Evolutionary conservation across 2,113 vertebrate genomes (phyloP), one percentile per base, ranked within the genome.

Genomic region (Scophthalmus maximus): DNA sequence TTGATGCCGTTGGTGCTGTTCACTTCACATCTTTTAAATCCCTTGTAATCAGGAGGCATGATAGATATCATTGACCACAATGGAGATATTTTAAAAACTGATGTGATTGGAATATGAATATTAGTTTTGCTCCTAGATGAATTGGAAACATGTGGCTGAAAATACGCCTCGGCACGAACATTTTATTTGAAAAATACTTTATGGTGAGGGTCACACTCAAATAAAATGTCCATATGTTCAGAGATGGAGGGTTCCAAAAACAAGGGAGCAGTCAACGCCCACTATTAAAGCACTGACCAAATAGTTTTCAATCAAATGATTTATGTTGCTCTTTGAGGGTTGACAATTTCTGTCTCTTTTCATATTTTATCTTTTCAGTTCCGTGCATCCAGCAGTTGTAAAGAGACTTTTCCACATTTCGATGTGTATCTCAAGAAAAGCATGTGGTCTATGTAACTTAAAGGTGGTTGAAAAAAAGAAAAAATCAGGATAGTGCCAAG

Each of bases 191-290:
- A 15, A n/a, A n/a, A n/a, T n/a, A n/a, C n/a, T n/a, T n/a, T n/a
- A n/a, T 27, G 12, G 4, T 15, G 11, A 42, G 44, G 42, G 58
- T 76, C 55, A 57, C 50, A 46, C 17, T 27, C 27, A 61, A 73
- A 65, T 77, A 70, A 78, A 80, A 73, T 22, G 6, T 46, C 63
- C 74, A 76, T 76, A 80, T 84, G 78, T 62, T 81, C 52, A 52
- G 50, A 32, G 20, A 58, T 25, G 40, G 50, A 68, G 10, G 29
- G 29, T 58, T 40, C 68, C 75, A 72, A 58, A 67, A 69, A 23
- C n/a, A 29, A 61, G 30, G 67, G 38, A 49, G 50, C 65, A 22
- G 56, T 81, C 68, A 76, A 69, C 76, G 69, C 51, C 49, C 20
- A 26, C 70, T 27, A 62, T 50, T 69, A 55, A 82, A 76, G 42